Conservation (phyloP, 2,113 vertebrate genomes). For the Phasianus colchicus region DNA sequence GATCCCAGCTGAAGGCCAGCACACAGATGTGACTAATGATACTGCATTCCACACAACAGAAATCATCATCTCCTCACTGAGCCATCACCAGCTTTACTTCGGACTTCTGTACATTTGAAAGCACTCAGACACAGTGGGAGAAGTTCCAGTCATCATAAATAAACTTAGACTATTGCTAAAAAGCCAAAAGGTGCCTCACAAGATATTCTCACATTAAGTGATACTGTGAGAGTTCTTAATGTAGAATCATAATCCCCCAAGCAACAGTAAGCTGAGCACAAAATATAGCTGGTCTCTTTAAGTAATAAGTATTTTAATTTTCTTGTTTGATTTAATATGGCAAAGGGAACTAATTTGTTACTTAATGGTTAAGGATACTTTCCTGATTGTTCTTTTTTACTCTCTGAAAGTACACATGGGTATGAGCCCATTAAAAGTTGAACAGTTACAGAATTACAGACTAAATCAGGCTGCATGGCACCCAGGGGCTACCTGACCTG, state of each 20-base stretch:
- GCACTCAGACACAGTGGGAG: not conserved
- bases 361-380: not conserved
- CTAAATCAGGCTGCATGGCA: not conserved
- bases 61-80: slow-evolving; percentile 25
- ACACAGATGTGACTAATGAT: slow-evolving; percentile 55
- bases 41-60: slow-evolving; percentile 43
- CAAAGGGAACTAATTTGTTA: not conserved
- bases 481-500: not conserved
- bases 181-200: not conserved
- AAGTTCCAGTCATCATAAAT: slow-evolving; percentile 1
- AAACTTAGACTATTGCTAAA: slow-evolving; percentile 12
- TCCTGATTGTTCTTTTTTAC: not conserved
- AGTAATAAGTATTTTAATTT: not conserved
- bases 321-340: not conserved
- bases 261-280: not conserved
- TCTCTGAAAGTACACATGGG: not conserved
- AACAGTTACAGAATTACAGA: not conserved
- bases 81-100: not conserved
- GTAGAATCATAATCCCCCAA: not conserved
- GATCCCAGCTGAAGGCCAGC: slow-evolving; percentile 35
- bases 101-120: slow-evolving; percentile 40
- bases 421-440: not conserved
- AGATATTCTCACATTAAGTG: not conserved
- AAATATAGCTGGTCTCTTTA: not conserved
- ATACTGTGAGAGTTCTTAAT: not conserved